Conservation (phyloP, 2,888 invertebrate species). For the Steromphala cineraria region DNA sequence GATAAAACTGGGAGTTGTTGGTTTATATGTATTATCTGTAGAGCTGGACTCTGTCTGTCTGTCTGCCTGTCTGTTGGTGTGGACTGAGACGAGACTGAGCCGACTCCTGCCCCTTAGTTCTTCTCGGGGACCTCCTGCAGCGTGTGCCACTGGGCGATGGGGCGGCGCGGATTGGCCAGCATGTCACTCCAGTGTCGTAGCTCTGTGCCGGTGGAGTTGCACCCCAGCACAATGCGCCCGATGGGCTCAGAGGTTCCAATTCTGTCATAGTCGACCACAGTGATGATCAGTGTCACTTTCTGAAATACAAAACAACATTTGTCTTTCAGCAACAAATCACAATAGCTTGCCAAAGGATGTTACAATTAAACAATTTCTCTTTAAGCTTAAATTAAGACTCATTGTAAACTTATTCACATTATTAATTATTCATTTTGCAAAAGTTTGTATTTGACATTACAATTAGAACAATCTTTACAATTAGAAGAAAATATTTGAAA, state of each 20-base stretch:
- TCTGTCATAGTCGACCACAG: slow-evolving; percentile 99
- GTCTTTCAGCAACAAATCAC: too few relatives aligned
- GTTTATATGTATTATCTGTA: neutral
- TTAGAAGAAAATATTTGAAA: too few relatives aligned
- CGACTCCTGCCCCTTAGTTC: slow-evolving; percentile 46
- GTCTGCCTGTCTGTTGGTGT: neutral
- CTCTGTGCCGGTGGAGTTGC: slow-evolving; percentile 98
- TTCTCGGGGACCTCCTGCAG: slow-evolving; percentile 96
- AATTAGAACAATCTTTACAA: too few relatives aligned
- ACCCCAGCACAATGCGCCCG: slow-evolving; percentile 93
- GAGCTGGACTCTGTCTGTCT: neutral
- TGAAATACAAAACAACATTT: slow-evolving; percentile 75
- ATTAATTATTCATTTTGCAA: too few relatives aligned
- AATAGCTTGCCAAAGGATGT: too few relatives aligned
- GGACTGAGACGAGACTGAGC: neutral
- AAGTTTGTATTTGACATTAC: too few relatives aligned
- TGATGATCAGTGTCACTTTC: slow-evolving; percentile 99
- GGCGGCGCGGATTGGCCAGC: slow-evolving; percentile 98
- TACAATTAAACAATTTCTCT: too few relatives aligned
- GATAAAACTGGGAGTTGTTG: slow-evolving; percentile 6
- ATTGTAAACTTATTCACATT: too few relatives aligned
- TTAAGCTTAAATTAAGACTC: too few relatives aligned
- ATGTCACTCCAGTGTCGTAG: slow-evolving; percentile 99
- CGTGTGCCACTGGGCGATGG: slow-evolving; percentile 99
- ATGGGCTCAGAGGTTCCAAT: slow-evolving; percentile 99